phyloP scores from a whole-genome alignment of 2,113 vertebrate species.

The Sakesphorus luctuosus region DNA sequence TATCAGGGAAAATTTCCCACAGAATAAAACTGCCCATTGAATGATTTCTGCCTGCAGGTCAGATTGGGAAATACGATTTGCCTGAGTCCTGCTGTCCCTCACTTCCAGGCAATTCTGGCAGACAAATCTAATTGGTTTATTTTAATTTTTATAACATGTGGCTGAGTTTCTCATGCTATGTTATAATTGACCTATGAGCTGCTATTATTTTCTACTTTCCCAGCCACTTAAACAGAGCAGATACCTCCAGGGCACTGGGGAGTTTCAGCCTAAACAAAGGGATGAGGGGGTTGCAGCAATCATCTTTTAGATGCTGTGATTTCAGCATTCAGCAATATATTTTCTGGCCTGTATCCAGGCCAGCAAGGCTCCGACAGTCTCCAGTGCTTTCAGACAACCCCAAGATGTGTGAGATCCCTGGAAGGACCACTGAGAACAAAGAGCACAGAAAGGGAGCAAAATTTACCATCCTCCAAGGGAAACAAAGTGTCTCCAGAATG shows the following conservation, averaged over 20 bases:
- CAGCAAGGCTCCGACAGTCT: constrained; percentile 27
- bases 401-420: neutral
- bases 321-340: constrained; percentile 62
- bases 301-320: constrained; percentile 47
- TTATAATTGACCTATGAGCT: constrained; percentile 47
- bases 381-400: neutral
- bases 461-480: neutral
- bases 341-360: constrained; percentile 27
- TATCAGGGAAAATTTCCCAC: neutral
- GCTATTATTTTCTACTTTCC: constrained; percentile 64
- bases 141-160: constrained; percentile 40
- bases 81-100: neutral
- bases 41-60: neutral
- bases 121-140: neutral
- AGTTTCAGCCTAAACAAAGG: constrained; percentile 59
- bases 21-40: neutral
- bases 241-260: constrained; percentile 48
- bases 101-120: neutral
- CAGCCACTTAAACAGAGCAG: constrained; percentile 50
- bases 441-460: neutral
- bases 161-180: constrained; percentile 49
- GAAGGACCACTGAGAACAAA: neutral
- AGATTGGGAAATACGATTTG: neutral
- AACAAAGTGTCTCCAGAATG: neutral
- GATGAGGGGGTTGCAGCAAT: constrained; percentile 38